Evolutionary conservation across 2,888 invertebrate species (phyloP).

Genomic region (Chydorus sphaericus): DNA sequence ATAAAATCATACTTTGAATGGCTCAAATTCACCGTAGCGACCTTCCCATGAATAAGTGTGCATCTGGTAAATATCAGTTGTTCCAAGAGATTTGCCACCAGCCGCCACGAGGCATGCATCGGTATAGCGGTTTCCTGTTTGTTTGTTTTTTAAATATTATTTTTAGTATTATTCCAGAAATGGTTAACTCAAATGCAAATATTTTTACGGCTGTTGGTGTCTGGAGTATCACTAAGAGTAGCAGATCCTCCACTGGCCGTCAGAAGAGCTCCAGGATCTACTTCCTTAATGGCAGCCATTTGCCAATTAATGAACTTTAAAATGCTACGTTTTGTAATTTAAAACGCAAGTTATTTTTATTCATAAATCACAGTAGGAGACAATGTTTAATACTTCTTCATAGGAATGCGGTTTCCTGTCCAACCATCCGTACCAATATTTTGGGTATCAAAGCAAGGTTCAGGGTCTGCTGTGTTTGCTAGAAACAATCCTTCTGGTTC

Average conservation of each 20-base stretch:
- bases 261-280: slow-evolving; percentile 21
- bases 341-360: no score
- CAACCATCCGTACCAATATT: slow-evolving; percentile 22
- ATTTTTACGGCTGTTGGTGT: no score
- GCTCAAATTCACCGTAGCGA: slow-evolving; percentile 20
- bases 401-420: slow-evolving; percentile 19
- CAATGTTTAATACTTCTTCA: background rate
- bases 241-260: slow-evolving; percentile 23
- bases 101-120: slow-evolving; percentile 17
- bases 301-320: slow-evolving; percentile 22
- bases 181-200: no score
- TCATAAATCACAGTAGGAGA: no score
- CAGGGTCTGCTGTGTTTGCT: slow-evolving; percentile 16
- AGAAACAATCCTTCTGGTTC: slow-evolving; percentile 23
- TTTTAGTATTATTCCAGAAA: background rate
- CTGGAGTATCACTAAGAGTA: no score
- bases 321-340: slow-evolving; percentile 20
- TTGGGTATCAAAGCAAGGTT: slow-evolving; percentile 22
- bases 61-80: slow-evolving; percentile 23
- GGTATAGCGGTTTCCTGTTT: slow-evolving; percentile 17
- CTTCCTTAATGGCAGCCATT: slow-evolving; percentile 20
- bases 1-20: slow-evolving; percentile 20
- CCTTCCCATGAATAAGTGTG: slow-evolving; percentile 23
- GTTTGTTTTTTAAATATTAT: background rate
- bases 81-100: slow-evolving; percentile 19